These are phyloP conservation scores for Choristoneura rosaceana DNA, from an alignment of 2,888 invertebrate genomes.

Conservation along the genomic window DNA sequence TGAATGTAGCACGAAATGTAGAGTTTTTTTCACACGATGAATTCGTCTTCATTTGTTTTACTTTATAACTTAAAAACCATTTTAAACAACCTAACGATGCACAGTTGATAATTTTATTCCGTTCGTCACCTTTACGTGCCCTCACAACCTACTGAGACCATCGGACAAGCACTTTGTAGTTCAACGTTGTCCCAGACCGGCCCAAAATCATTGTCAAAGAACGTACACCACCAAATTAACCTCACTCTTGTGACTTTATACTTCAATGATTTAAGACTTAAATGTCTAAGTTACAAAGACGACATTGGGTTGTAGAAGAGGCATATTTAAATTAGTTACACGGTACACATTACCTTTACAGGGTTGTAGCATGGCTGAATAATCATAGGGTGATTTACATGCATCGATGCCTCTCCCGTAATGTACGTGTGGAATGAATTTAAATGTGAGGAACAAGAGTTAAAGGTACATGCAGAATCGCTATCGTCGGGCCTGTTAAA, in stretches of 20 bases:
- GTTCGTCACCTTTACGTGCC: conserved; percentile 28
- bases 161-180: conserved; percentile 57
- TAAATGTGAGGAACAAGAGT: conserved; percentile 72
- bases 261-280: conserved; percentile 55
- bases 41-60: too few species aligned
- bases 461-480: conserved; percentile 59
- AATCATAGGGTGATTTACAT: conserved; percentile 82
- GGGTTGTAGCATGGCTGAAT: conserved; percentile 79
- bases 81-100: background rate
- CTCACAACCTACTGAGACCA: conserved; percentile 54
- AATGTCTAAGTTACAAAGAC: conserved; percentile 50
- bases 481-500: conserved; percentile 49
- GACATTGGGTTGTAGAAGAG: conserved; percentile 44
- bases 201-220: conserved; percentile 80
- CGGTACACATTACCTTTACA: conserved; percentile 75
- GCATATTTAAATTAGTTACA: conserved; percentile 54
- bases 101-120: conserved; percentile 24
- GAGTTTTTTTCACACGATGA: too few species aligned
- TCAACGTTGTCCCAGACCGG: conserved; percentile 62
- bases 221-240: conserved; percentile 67
- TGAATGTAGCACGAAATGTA: too few species aligned
- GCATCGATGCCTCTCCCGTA: conserved; percentile 82
- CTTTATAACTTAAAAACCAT: background rate
- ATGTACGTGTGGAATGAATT: conserved; percentile 79
- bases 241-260: conserved; percentile 56